Percentiles rank a stretch among this genome's conserved stretches.
phyloP scores from a whole-genome alignment of 1,140 invertebrate genomes.

The Drepana arcuata region DNA sequence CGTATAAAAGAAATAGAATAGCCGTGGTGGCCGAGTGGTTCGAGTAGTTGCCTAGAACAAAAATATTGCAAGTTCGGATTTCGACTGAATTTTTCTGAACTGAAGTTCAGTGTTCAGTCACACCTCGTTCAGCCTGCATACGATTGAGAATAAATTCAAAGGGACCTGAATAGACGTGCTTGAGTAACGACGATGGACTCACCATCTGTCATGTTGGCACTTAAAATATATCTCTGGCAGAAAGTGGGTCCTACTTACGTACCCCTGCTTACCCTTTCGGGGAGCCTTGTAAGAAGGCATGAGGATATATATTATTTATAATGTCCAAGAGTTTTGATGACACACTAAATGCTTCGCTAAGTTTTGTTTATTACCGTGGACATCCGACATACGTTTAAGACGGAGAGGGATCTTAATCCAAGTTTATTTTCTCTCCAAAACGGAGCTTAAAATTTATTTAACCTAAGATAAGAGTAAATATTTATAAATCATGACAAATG shows the following conservation, averaged over 20 bases:
- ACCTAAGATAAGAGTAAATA: constrained; percentile 2
- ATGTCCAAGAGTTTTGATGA: background rate
- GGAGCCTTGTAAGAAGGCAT: background rate
- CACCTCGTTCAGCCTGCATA: too few relatives aligned
- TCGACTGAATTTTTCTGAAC: too few relatives aligned
- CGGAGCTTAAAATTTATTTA: background rate
- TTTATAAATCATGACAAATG: constrained; percentile 37
- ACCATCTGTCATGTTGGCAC: background rate
- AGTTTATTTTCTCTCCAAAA: too few relatives aligned
- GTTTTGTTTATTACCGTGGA: background rate
- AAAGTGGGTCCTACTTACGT: background rate
- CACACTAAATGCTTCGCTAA: background rate
- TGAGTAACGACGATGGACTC: background rate
- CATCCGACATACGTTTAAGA: too few relatives aligned
- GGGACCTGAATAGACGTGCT: background rate
- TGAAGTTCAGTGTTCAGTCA: too few relatives aligned
- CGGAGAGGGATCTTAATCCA: too few relatives aligned
- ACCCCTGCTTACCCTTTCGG: background rate
- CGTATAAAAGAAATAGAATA: too few relatives aligned
- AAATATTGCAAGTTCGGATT: too few relatives aligned
- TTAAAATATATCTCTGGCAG: too few relatives aligned
- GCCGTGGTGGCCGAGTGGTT: too few relatives aligned
- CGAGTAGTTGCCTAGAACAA: too few relatives aligned
- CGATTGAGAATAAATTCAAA: too few relatives aligned
- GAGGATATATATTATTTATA: background rate